These are phyloP conservation scores for Drosophila ercepeae DNA, from an alignment of 1,140 invertebrate species.

Conservation along the genomic window DNA sequence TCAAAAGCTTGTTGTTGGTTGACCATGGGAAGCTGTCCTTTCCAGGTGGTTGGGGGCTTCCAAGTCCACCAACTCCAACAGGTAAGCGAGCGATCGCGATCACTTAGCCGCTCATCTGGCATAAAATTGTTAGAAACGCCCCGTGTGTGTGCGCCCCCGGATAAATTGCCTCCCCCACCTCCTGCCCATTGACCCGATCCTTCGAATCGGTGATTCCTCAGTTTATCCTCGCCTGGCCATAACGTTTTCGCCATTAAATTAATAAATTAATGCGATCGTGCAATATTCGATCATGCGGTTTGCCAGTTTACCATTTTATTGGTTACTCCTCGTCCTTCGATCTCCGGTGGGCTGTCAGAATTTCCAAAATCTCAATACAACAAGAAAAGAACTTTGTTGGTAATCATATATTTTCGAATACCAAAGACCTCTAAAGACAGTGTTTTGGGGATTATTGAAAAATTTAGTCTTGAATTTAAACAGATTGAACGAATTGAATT, in stretches of 20 bases:
- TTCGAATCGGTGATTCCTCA: neutral
- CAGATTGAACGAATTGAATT: too few relatives aligned
- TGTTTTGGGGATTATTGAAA: neutral
- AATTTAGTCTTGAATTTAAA: too few relatives aligned
- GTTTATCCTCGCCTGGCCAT: slow-evolving; percentile 28
- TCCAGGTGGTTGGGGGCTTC: slow-evolving; percentile 3
- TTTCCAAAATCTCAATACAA: slow-evolving; percentile 71
- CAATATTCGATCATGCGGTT: slow-evolving; percentile 51
- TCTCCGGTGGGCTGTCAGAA: slow-evolving; percentile 58
- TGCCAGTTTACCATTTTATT: slow-evolving; percentile 11
- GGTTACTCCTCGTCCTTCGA: neutral
- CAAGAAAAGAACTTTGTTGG: slow-evolving; percentile 44
- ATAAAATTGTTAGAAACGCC: slow-evolving; percentile 84
- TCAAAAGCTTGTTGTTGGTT: neutral
- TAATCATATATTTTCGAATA: slow-evolving; percentile 55
- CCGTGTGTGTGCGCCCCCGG: slow-evolving; percentile 66
- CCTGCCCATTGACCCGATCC: neutral
- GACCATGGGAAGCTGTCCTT: slow-evolving; percentile 24
- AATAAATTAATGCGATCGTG: slow-evolving; percentile 83
- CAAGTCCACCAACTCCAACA: slow-evolving; percentile 24
- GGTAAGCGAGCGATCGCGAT: slow-evolving; percentile 68
- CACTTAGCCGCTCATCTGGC: slow-evolving; percentile 82
- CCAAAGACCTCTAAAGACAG: slow-evolving; percentile 11
- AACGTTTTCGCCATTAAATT: slow-evolving; percentile 83
- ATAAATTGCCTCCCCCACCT: slow-evolving; percentile 10